Conservation (phyloP, 2,113 vertebrate genomes). For the Xiphophorus hellerii region DNA sequence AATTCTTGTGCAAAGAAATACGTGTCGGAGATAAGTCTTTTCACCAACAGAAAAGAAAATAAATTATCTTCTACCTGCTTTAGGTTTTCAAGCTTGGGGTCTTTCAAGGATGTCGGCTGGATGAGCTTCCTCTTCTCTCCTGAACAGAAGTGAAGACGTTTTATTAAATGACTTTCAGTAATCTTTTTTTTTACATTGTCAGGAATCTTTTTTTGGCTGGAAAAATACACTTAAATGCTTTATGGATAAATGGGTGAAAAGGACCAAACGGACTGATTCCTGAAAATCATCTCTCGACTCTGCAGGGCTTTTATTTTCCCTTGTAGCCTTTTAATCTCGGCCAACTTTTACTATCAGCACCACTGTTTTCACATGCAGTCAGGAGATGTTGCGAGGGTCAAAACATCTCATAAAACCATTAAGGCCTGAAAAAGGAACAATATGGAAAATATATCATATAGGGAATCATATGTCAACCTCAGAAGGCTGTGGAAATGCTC, state of each 20-base stretch:
- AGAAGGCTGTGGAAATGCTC: background rate
- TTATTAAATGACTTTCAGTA: background rate
- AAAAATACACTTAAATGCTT: background rate
- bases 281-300: background rate
- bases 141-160: slow-evolving; percentile 51
- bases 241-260: background rate
- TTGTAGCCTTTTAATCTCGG: background rate
- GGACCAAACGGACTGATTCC: background rate
- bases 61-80: slow-evolving; percentile 79
- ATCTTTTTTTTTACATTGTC: background rate
- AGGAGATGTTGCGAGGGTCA: too few species aligned
- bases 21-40: background rate
- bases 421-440: background rate
- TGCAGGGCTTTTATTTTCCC: background rate
- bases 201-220: background rate
- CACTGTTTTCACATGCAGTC: too few species aligned
- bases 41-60: background rate
- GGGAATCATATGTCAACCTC: background rate
- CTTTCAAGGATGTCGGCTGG: slow-evolving; percentile 78
- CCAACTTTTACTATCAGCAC: background rate
- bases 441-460: background rate
- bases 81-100: slow-evolving; percentile 82
- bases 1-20: too few species aligned
- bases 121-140: slow-evolving; percentile 85
- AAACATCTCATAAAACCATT: background rate